Evolutionary conservation across 2,888 invertebrate genomes (phyloP).

Genomic region (Drosophila pseudotakahashii): DNA sequence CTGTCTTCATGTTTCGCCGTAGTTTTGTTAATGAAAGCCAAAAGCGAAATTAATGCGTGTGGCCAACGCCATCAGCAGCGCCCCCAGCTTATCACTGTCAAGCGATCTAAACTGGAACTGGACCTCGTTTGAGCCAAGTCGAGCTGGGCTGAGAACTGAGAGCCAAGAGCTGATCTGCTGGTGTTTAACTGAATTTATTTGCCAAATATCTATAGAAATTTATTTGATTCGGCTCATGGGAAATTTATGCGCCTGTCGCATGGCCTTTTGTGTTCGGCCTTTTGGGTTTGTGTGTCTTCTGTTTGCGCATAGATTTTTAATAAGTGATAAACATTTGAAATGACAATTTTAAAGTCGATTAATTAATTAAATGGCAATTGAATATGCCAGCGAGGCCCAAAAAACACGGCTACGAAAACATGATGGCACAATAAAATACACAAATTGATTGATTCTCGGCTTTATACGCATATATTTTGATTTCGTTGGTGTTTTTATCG

Average conservation of each 20-base stretch:
- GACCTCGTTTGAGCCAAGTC: constrained; percentile 23
- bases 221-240: constrained; percentile 50
- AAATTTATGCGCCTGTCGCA: constrained; percentile 63
- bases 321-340: constrained; percentile 68
- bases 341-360: constrained; percentile 75
- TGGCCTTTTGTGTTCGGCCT: constrained; percentile 51
- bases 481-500: constrained; percentile 12
- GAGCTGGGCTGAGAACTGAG: background rate
- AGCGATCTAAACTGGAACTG: constrained; percentile 54
- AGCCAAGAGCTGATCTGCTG: constrained; percentile 18
- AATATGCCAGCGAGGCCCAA: constrained; percentile 47
- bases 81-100: constrained; percentile 76
- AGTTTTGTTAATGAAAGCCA: constrained; percentile 70
- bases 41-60: constrained; percentile 75
- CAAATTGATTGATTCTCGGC: constrained; percentile 66
- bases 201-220: constrained; percentile 72
- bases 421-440: constrained; percentile 59
- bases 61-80: constrained; percentile 75
- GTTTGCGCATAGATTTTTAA: constrained; percentile 69
- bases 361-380: constrained; percentile 80
- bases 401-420: constrained; percentile 22
- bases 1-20: constrained; percentile 34
- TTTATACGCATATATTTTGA: constrained; percentile 21
- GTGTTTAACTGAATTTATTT: constrained; percentile 71
- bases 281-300: constrained; percentile 6